Percentiles rank a stretch among this genome's conserved stretches.
These are phyloP conservation scores for Bolinopsis microptera DNA, from an alignment of 37 sponge, comb jelly and placozoan genomes.

Conservation along the genomic window DNA sequence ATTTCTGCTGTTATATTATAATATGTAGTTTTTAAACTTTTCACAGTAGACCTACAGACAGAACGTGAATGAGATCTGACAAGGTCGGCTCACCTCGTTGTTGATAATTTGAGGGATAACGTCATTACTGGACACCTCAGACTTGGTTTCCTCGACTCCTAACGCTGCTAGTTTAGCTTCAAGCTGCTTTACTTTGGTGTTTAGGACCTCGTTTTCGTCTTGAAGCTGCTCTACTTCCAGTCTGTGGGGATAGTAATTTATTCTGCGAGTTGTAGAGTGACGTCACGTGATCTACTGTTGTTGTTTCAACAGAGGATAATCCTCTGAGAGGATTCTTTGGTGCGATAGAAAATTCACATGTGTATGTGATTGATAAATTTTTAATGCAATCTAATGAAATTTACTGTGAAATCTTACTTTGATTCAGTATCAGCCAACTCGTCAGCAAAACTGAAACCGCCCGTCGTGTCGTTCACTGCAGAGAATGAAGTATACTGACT, in stretches of 20 bases:
- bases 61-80: too few relatives aligned
- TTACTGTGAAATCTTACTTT: too few relatives aligned
- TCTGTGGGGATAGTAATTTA: slow-evolving; percentile 10
- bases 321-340: too few relatives aligned
- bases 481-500: background rate
- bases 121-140: slow-evolving; percentile 26
- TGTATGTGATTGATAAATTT: too few relatives aligned
- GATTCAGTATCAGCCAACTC: slow-evolving; percentile 45
- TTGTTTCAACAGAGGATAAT: too few relatives aligned
- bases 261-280: too few relatives aligned
- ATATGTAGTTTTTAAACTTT: too few relatives aligned
- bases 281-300: too few relatives aligned
- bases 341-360: too few relatives aligned
- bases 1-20: too few relatives aligned
- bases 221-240: slow-evolving; percentile 21
- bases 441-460: slow-evolving; percentile 62
- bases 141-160: background rate
- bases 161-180: background rate
- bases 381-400: too few relatives aligned
- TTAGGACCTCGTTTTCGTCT: slow-evolving; percentile 48
- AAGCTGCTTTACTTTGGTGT: background rate
- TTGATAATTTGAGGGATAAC: slow-evolving; percentile 29
- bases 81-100: slow-evolving; percentile 20
- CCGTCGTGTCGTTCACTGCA: background rate
- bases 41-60: too few relatives aligned